A percentile compares a stretch with the other conserved stretches of the same genome.
Conservation (phyloP, 1,140 invertebrate species). For the Drosophila obscura region DNA sequence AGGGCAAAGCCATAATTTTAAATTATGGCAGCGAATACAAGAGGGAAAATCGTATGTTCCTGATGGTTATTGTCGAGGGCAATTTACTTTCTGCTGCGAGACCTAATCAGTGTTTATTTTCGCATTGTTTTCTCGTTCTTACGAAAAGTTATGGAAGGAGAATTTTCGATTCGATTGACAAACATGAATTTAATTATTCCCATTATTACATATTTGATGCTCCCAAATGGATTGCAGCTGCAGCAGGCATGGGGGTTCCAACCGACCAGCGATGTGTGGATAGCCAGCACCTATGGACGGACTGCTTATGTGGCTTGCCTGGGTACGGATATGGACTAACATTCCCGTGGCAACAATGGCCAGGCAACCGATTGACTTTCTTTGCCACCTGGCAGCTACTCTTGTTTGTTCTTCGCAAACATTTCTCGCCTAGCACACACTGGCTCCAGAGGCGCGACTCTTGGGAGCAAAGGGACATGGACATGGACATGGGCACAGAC, state of each 20-base stretch:
- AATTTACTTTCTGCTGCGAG: neutral
- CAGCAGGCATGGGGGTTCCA: too few species aligned
- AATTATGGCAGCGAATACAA: neutral
- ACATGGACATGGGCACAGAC: constrained; percentile 4
- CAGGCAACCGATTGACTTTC: constrained; percentile 11
- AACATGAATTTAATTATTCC: constrained; percentile 24
- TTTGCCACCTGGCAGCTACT: constrained; percentile 25
- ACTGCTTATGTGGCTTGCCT: too few species aligned
- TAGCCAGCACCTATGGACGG: too few species aligned
- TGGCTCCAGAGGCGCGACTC: constrained; percentile 17
- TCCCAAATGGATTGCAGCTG: constrained; percentile 5
- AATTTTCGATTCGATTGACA: neutral
- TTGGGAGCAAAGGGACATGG: constrained; percentile 23
- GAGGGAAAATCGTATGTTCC: neutral
- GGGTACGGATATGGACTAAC: too few species aligned
- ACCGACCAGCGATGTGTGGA: too few species aligned
- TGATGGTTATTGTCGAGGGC: neutral
- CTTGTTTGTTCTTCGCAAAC: constrained; percentile 55
- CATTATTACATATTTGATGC: constrained; percentile 17
- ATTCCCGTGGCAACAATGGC: constrained; percentile 48
- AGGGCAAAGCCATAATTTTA: neutral
- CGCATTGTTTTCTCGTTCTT: too few species aligned
- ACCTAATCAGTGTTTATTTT: neutral
- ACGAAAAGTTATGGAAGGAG: too few species aligned
- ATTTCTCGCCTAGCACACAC: constrained; percentile 25